These are phyloP conservation scores for Diceros bicornis DNA, from an alignment of 2,797 vertebrate genomes.

Conservation along the genomic window DNA sequence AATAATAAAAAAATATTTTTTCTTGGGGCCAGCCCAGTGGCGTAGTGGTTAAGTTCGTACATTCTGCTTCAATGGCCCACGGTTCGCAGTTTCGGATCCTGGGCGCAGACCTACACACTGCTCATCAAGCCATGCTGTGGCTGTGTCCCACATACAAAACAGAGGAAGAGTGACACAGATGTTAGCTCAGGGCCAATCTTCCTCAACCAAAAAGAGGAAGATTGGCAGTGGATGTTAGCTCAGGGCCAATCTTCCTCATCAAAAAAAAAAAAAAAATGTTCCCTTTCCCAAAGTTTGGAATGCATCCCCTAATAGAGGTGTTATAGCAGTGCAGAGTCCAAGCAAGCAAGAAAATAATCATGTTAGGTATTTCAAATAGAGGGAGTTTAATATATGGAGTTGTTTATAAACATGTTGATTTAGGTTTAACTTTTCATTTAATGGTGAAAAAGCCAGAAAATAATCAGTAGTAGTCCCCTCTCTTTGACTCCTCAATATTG, in stretches of 20 bases:
- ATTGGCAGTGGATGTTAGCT: too few relatives aligned
- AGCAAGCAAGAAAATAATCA: conserved; percentile 17
- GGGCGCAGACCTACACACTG: too few relatives aligned
- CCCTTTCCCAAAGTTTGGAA: neutral
- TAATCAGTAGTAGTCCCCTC: neutral
- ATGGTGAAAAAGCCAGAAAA: neutral
- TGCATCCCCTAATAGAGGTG: neutral
- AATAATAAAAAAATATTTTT: conserved; percentile 26
- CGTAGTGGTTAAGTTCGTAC: too few relatives aligned
- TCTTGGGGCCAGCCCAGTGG: neutral
- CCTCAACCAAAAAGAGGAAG: too few relatives aligned
- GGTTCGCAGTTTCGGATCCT: too few relatives aligned
- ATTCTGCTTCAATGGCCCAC: too few relatives aligned
- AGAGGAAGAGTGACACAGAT: too few relatives aligned
- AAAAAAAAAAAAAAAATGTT: too few relatives aligned
- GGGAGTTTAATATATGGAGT: neutral
- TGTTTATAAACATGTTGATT: conserved; percentile 7
- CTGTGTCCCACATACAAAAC: too few relatives aligned
- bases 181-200: too few relatives aligned
- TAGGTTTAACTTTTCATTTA: conserved; percentile 22
- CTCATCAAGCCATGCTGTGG: too few relatives aligned
- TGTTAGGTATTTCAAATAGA: neutral
- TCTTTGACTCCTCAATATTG: neutral
- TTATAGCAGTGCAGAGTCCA: neutral
- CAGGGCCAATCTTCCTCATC: too few relatives aligned